Conservation (phyloP, 2,888 invertebrate genomes). For the Scrobipalpa costella region DNA sequence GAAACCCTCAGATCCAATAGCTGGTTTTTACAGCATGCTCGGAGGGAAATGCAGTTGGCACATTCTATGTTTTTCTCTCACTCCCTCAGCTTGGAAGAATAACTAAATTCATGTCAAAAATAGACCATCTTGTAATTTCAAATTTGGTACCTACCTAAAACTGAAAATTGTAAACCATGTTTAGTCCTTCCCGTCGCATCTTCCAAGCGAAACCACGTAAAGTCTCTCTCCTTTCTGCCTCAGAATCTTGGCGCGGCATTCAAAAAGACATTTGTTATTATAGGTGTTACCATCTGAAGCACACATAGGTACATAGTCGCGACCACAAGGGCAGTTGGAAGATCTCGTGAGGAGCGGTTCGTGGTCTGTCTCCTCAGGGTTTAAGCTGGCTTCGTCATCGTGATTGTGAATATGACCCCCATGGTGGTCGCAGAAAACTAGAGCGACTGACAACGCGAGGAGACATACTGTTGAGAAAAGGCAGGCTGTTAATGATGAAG, state of each 20-base stretch:
- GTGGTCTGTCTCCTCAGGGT: constrained; percentile 9
- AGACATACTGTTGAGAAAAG: constrained; percentile 46
- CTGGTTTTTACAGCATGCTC: no score
- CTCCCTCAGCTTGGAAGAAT: no score
- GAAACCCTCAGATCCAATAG: no score
- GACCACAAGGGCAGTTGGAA: constrained; percentile 60
- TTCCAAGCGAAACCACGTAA: not conserved
- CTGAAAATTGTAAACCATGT: not conserved
- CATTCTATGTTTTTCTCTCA: no score
- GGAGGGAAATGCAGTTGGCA: no score
- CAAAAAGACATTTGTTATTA: constrained; percentile 64
- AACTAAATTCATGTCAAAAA: no score
- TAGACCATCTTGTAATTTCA: not conserved
- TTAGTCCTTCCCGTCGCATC: constrained; percentile 4
- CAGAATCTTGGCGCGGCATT: constrained; percentile 49
- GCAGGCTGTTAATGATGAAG: not conserved
- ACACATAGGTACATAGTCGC: constrained; percentile 67
- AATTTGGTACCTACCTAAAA: constrained; percentile 7
- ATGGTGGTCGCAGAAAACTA: constrained; percentile 28
- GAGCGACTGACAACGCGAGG: constrained; percentile 43
- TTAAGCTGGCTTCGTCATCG: not conserved
- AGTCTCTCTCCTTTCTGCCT: constrained; percentile 8
- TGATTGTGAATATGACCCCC: not conserved
- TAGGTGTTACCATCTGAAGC: constrained; percentile 60
- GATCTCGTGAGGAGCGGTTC: not conserved